A percentile compares a stretch with the other conserved stretches of the same genome.
These are phyloP conservation scores for Physella acuta DNA, from an alignment of 1,140 invertebrate genomes.

Conservation along the genomic window DNA sequence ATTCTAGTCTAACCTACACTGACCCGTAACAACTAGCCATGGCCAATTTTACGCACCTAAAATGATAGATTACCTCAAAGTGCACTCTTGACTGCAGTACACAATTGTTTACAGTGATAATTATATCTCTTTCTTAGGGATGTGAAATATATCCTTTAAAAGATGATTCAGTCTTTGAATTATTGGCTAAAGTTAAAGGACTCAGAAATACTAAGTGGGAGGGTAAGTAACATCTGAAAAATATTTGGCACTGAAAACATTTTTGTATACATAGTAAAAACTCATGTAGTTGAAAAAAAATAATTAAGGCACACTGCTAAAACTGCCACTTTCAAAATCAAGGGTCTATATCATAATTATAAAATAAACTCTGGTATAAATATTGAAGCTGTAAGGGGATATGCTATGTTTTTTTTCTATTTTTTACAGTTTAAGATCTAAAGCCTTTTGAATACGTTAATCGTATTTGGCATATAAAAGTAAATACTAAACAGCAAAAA, in stretches of 20 bases:
- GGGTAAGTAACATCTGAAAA: constrained; percentile 37
- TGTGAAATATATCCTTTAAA: constrained; percentile 46
- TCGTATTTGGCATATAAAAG: no score
- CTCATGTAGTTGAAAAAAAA: background rate
- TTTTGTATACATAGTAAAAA: background rate
- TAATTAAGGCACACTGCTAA: background rate
- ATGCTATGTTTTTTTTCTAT: no score
- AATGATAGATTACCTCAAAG: background rate
- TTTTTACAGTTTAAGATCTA: no score
- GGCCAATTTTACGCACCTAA: background rate
- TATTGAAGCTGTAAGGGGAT: background rate
- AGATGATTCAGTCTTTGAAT: constrained; percentile 55
- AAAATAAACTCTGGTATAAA: background rate
- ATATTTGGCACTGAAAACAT: background rate
- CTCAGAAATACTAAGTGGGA: constrained; percentile 50
- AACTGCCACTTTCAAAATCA: background rate
- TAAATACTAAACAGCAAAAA: no score
- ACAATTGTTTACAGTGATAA: background rate
- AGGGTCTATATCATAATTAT: background rate
- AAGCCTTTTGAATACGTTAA: no score
- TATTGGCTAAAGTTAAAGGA: constrained; percentile 52
- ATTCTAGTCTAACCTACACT: no score
- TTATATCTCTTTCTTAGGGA: constrained; percentile 40
- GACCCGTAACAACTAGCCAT: no score
- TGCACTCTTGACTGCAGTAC: background rate